These are phyloP conservation scores for Petrolisthes cinctipes DNA, from an alignment of 2,888 invertebrate genomes.

Conservation along the genomic window DNA sequence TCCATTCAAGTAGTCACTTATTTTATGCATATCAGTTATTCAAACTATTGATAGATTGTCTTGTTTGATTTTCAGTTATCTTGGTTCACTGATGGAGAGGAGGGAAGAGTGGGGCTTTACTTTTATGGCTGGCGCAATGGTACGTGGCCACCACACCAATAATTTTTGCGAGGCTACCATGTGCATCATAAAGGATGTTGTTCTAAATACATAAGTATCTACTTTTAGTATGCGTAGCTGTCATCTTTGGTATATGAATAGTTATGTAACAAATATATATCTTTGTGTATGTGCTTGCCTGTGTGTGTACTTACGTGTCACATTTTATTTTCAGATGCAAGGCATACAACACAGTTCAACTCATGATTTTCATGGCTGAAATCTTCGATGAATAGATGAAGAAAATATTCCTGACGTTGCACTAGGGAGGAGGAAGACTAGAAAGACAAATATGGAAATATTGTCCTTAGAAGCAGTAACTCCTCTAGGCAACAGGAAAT, in stretches of 20 bases:
- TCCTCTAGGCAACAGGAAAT: not conserved
- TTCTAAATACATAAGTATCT: constrained; percentile 28
- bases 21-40: not conserved
- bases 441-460: not conserved
- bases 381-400: constrained; percentile 6
- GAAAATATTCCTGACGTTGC: not conserved
- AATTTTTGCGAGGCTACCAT: constrained; percentile 27
- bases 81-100: constrained; percentile 24
- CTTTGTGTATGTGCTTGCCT: not conserved
- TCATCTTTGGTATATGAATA: constrained; percentile 5
- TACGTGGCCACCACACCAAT: constrained; percentile 19
- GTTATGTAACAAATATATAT: not conserved
- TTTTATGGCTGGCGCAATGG: constrained; percentile 4
- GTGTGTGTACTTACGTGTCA: constrained; percentile 14
- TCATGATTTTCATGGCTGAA: constrained; percentile 13
- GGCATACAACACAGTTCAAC: not conserved
- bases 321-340: constrained; percentile 7
- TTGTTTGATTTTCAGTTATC: constrained; percentile 17
- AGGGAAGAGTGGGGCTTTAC: constrained; percentile 28
- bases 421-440: not conserved
- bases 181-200: constrained; percentile 30
- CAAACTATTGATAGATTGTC: not conserved
- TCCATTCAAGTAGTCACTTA: not conserved
- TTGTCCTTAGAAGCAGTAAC: not conserved
- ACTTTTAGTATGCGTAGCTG: not conserved